Conservation (phyloP, 2,888 invertebrate species). For the Galerucella nymphaeae region DNA sequence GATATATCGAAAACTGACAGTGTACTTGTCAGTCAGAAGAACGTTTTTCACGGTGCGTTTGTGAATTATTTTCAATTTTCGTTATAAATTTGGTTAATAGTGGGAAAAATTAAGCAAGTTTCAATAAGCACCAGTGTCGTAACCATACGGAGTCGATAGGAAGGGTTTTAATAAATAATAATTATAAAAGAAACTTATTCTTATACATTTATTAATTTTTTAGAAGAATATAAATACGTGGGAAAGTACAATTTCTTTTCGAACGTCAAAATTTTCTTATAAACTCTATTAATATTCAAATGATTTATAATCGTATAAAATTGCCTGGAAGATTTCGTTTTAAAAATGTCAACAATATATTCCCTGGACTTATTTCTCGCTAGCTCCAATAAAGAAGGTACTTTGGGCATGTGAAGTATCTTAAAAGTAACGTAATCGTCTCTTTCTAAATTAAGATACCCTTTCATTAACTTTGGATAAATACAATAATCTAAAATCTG, state of each 20-base stretch:
- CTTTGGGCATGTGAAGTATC: constrained; percentile 41
- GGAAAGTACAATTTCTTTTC: constrained; percentile 50
- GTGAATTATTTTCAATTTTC: too few species aligned
- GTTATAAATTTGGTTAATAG: too few species aligned
- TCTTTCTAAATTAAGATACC: constrained; percentile 41
- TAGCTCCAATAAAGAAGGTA: constrained; percentile 54
- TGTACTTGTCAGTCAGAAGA: too few species aligned
- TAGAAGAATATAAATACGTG: constrained; percentile 29
- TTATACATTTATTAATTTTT: constrained; percentile 16
- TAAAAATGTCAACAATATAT: constrained; percentile 46
- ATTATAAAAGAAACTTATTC: background rate
- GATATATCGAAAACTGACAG: too few species aligned
- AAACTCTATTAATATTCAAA: constrained; percentile 45
- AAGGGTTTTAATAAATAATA: background rate
- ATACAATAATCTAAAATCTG: constrained; percentile 46
- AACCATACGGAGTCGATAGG: too few species aligned
- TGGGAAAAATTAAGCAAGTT: too few species aligned
- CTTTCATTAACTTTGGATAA: constrained; percentile 42
- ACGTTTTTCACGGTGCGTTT: too few species aligned
- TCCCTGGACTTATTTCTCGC: constrained; percentile 52
- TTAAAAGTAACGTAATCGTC: constrained; percentile 44
- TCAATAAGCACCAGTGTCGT: too few species aligned
- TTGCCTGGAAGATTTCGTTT: constrained; percentile 44
- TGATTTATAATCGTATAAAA: constrained; percentile 49
- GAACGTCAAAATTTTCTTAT: constrained; percentile 53